Conservation (phyloP, 2,797 vertebrate species). For the Enteromius trimaculatus region DNA sequence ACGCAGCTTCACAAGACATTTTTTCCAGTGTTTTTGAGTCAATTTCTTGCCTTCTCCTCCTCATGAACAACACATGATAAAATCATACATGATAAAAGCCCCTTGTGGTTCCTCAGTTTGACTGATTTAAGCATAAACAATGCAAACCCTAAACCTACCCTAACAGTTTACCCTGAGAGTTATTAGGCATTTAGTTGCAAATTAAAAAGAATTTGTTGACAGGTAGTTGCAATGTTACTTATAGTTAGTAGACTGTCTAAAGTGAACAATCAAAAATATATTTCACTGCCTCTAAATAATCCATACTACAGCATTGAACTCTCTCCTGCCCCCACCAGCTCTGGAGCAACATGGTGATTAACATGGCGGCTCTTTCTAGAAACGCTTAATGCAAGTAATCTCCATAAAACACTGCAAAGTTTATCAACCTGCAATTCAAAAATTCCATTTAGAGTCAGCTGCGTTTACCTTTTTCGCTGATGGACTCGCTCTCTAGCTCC, state of each 20-base stretch:
- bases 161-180: too few species aligned
- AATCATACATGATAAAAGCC: not conserved
- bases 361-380: not conserved
- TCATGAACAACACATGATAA: not conserved
- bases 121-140: not conserved
- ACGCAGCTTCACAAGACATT: not conserved
- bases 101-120: not conserved
- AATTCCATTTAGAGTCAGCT: not conserved
- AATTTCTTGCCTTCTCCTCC: not conserved
- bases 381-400: not conserved
- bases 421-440: not conserved
- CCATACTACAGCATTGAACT: not conserved
- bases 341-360: not conserved
- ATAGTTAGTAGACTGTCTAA: too few species aligned
- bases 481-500: slow-evolving; percentile 90
- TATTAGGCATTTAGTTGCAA: too few species aligned
- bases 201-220: too few species aligned
- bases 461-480: slow-evolving; percentile 88
- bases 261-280: not conserved
- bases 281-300: not conserved
- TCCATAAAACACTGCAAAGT: not conserved
- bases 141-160: not conserved
- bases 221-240: too few species aligned
- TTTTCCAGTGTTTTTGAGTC: not conserved
- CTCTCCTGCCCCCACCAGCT: not conserved